A percentile compares a stretch with the other conserved stretches of the same genome.
phyloP scores from a whole-genome alignment of 2,888 invertebrate species.

The Meganola albula region DNA sequence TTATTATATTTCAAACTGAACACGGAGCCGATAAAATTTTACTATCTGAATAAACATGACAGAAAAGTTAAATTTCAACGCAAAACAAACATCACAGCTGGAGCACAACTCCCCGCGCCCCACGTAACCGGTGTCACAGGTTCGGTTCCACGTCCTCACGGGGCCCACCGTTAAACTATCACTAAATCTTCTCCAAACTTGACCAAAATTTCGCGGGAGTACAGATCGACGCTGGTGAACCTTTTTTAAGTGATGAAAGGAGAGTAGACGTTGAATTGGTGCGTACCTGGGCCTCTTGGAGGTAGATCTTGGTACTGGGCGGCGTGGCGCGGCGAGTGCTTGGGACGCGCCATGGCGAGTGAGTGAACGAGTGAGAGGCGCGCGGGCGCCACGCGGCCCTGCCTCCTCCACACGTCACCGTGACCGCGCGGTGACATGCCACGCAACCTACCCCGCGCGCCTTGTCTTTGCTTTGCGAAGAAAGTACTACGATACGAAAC shows the following conservation, averaged over 20 bases:
- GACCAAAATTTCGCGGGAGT: neutral
- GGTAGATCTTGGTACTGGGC: conserved; percentile 63
- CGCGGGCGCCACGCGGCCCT: conserved; percentile 41
- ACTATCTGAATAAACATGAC: conserved; percentile 12
- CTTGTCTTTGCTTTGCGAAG: no score
- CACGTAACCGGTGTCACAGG: conserved; percentile 4
- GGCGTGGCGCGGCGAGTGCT: conserved; percentile 70
- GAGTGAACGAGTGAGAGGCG: conserved; percentile 52
- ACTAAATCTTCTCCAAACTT: neutral
- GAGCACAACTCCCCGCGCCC: conserved; percentile 2
- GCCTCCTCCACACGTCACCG: conserved; percentile 48
- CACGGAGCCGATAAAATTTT: no score
- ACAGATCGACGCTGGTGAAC: neutral
- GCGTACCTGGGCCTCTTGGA: conserved; percentile 71
- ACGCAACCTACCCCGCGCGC: no score
- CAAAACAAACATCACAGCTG: conserved; percentile 8
- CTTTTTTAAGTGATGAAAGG: neutral
- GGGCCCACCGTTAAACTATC: conserved; percentile 3
- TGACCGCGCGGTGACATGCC: conserved; percentile 15
- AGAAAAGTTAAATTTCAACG: conserved; percentile 10
- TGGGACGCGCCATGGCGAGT: conserved; percentile 69
- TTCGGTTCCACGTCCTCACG: conserved; percentile 21
- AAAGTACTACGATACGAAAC: no score
- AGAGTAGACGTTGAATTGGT: conserved; percentile 5
- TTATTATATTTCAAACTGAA: no score